These are phyloP conservation scores for Acrocephalus scirpaceus DNA, from an alignment of 2,797 vertebrate species.

Conservation along the genomic window DNA sequence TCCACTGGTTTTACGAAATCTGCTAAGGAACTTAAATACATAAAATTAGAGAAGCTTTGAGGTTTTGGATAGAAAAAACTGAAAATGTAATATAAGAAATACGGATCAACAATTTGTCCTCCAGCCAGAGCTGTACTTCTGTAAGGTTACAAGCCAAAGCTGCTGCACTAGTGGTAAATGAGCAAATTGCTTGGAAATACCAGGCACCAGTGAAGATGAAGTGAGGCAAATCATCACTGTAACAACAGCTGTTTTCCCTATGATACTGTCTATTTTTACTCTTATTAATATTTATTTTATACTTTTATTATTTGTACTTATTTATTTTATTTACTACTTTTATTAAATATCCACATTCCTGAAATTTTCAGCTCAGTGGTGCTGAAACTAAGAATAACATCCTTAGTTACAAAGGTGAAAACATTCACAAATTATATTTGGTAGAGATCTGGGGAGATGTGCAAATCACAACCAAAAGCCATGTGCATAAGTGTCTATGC, in stretches of 20 bases:
- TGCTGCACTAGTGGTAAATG: background rate
- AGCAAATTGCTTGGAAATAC: background rate
- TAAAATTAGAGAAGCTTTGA: background rate
- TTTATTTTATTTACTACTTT: background rate
- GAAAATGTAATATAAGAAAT: background rate
- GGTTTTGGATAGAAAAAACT: background rate
- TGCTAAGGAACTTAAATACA: background rate
- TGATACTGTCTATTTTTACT: background rate
- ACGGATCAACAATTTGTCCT: background rate
- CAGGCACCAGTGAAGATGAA: background rate
- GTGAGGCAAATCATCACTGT: background rate
- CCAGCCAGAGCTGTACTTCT: background rate
- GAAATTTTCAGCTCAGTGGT: background rate
- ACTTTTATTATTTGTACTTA: background rate
- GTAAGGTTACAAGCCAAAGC: background rate
- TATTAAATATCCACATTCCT: background rate
- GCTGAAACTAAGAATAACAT: background rate
- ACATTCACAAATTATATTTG: background rate
- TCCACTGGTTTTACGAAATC: background rate
- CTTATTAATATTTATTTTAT: background rate
- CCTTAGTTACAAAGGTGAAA: background rate
- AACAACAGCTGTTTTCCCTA: background rate
- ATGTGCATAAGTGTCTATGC: background rate
- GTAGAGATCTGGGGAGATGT: background rate
- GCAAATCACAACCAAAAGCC: background rate